Conservation (phyloP, 2,113 vertebrate genomes). For the Ciconia boyciana region DNA sequence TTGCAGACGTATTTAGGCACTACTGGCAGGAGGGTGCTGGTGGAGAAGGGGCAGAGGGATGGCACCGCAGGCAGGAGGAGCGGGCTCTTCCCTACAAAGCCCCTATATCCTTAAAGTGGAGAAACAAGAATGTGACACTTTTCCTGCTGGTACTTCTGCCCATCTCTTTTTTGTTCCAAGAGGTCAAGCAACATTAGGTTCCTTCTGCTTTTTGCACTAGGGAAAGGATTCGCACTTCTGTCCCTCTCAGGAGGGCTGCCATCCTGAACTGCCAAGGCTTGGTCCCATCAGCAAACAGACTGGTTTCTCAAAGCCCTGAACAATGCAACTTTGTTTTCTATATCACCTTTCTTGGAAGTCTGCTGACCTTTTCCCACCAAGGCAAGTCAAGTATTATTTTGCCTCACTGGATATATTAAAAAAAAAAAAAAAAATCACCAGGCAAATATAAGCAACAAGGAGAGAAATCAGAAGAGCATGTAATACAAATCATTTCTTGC, state of each 20-base stretch:
- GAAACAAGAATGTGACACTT: fast-evolving
- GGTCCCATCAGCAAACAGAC: background rate
- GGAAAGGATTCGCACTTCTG: background rate
- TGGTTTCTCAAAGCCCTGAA: background rate
- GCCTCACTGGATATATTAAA: background rate
- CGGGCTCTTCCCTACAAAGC: background rate
- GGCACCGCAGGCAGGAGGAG: background rate
- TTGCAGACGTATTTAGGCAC: background rate
- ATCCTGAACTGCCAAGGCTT: background rate
- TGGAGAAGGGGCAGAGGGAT: background rate
- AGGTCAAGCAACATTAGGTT: background rate
- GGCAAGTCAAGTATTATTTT: background rate
- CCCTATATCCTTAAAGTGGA: background rate
- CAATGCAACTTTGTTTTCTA: background rate
- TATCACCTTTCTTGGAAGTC: background rate
- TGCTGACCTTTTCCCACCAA: background rate
- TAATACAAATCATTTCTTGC: conserved; percentile 3
- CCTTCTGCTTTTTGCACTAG: background rate
- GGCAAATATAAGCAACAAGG: background rate
- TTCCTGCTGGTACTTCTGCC: background rate
- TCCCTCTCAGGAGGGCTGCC: background rate
- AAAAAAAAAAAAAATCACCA: background rate
- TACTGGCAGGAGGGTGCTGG: background rate
- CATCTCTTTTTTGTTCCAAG: background rate
- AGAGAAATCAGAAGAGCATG: background rate